Evolutionary conservation across 1,140 invertebrate genomes (phyloP).

Genomic region (Scaptomyza hsui): DNA sequence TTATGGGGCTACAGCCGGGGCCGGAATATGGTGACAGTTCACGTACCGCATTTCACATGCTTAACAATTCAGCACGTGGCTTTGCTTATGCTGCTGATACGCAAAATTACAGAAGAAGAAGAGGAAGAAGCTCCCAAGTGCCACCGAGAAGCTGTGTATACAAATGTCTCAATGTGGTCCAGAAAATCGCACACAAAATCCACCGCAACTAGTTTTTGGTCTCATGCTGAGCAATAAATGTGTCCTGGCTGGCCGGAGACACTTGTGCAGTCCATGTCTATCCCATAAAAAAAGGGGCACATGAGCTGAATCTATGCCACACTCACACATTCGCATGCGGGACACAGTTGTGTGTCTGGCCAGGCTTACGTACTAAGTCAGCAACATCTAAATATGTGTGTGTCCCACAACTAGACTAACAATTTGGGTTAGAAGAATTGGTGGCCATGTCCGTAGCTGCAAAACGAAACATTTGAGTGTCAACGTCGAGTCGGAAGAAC

Average conservation of each 20-base stretch:
- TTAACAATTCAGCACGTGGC: slow-evolving; percentile 79
- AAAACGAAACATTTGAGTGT: slow-evolving; percentile 40
- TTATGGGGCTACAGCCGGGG: slow-evolving; percentile 49
- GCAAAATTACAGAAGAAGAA: slow-evolving; percentile 50
- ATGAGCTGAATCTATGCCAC: slow-evolving; percentile 60
- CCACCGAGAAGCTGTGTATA: slow-evolving; percentile 40
- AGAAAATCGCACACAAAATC: slow-evolving; percentile 69
- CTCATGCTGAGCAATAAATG: slow-evolving; percentile 77
- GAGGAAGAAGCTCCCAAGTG: slow-evolving; percentile 21
- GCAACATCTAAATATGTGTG: slow-evolving; percentile 26
- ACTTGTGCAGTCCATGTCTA: slow-evolving; percentile 72
- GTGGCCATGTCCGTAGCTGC: slow-evolving; percentile 30
- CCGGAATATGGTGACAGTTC: slow-evolving; percentile 47
- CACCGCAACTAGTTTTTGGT: slow-evolving; percentile 78
- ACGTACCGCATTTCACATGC: slow-evolving; percentile 50
- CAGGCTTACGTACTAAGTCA: slow-evolving; percentile 68
- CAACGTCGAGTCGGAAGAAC: background rate
- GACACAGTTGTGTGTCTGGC: slow-evolving; percentile 63
- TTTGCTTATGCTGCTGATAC: slow-evolving; percentile 50
- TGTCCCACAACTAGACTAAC: slow-evolving; percentile 58
- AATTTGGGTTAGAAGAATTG: slow-evolving; percentile 64
- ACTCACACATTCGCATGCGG: slow-evolving; percentile 30
- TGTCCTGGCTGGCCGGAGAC: slow-evolving; percentile 68
- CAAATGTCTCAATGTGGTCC: slow-evolving; percentile 54
- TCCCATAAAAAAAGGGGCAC: slow-evolving; percentile 74